phyloP scores from a whole-genome alignment of 2,888 invertebrate genomes.

The Hybos culiciformis region DNA sequence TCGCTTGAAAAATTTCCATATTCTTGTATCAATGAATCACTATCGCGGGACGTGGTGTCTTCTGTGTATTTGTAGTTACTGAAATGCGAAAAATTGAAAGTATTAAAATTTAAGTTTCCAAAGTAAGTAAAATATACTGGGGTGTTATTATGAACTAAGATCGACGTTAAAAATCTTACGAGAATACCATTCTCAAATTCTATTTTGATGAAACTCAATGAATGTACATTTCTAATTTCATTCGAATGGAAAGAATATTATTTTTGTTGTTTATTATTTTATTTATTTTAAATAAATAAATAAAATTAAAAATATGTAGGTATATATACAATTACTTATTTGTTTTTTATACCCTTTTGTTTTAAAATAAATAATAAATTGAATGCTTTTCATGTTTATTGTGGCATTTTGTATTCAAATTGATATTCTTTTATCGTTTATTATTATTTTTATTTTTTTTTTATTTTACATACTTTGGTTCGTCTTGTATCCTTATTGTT shows the following conservation, averaged over 20 bases:
- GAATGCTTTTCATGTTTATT: too few species aligned
- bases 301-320: neutral
- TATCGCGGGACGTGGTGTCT: conserved; percentile 63
- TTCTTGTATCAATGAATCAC: conserved; percentile 66
- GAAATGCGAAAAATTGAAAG: conserved; percentile 22
- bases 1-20: conserved; percentile 44
- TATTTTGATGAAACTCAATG: neutral
- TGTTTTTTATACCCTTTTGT: neutral
- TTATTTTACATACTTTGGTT: too few species aligned
- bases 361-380: too few species aligned
- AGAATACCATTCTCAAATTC: too few species aligned
- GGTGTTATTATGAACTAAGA: neutral
- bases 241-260: neutral
- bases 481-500: conserved; percentile 39
- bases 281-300: neutral
- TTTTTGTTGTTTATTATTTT: neutral
- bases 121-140: too few species aligned
- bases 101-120: neutral
- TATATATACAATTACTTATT: neutral
- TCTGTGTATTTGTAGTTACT: conserved; percentile 58
- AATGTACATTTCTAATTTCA: neutral
- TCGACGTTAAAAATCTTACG: neutral
- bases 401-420: too few species aligned
- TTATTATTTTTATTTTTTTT: too few species aligned
- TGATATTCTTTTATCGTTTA: too few species aligned